phyloP scores from a whole-genome alignment of 2,113 vertebrate genomes.

The Grallaria varia region DNA sequence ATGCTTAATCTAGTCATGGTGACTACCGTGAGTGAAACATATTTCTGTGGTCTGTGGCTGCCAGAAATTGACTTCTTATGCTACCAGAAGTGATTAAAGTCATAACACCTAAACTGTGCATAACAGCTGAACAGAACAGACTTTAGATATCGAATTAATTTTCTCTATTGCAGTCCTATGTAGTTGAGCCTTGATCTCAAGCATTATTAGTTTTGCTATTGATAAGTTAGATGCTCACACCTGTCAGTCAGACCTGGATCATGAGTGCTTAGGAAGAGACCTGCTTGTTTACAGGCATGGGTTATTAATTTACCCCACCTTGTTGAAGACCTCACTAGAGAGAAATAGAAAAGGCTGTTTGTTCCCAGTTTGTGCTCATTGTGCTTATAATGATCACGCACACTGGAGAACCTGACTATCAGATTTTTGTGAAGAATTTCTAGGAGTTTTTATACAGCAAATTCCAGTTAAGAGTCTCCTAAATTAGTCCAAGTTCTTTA shows the following conservation, averaged over 20 bases:
- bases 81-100: not conserved
- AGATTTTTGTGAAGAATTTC: not conserved
- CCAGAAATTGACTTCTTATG: not conserved
- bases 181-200: not conserved
- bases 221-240: not conserved
- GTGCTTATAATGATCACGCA: not conserved
- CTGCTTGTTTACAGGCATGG: not conserved
- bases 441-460: not conserved
- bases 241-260: not conserved
- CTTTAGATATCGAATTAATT: not conserved
- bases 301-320: not conserved
- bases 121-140: not conserved
- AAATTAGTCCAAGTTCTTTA: not conserved
- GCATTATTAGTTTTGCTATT: not conserved
- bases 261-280: not conserved
- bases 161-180: not conserved
- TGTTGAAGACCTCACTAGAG: not conserved
- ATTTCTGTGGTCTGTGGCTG: not conserved
- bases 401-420: not conserved
- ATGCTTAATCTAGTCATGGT: not conserved
- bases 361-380: not conserved
- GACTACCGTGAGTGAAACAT: not conserved
- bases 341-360: not conserved
- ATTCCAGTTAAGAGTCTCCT: not conserved
- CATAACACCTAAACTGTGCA: not conserved